Conservation (phyloP, 2,797 vertebrate genomes). For the Lagorchestes hirsutus region DNA sequence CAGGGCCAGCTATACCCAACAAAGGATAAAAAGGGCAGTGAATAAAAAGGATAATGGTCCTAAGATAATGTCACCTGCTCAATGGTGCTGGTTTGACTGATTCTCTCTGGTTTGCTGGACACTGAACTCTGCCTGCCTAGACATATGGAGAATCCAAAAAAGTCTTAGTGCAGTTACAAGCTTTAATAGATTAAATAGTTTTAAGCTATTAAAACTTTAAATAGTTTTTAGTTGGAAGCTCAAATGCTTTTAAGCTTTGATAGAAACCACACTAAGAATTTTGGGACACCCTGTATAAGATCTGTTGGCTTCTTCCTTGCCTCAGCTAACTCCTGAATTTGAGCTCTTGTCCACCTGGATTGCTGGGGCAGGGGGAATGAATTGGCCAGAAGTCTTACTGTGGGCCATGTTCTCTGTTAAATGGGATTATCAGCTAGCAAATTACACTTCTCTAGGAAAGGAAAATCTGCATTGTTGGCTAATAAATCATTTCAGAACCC, state of each 20-base stretch:
- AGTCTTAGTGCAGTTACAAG: neutral
- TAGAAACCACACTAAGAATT: neutral
- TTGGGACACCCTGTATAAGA: neutral
- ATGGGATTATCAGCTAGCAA: neutral
- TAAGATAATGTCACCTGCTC: neutral
- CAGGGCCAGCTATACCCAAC: neutral
- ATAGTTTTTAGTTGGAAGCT: neutral
- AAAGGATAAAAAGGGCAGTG: neutral
- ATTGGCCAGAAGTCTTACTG: neutral
- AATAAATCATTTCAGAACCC: neutral
- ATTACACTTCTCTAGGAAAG: neutral
- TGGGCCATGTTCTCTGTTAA: neutral
- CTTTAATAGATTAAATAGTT: neutral
- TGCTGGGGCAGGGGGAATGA: neutral
- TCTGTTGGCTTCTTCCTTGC: neutral
- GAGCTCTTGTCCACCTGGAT: neutral
- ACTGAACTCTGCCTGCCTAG: neutral
- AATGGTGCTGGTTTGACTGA: neutral
- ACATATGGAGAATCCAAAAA: neutral
- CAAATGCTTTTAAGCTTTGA: neutral
- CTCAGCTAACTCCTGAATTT: neutral
- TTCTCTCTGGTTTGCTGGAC: neutral
- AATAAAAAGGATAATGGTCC: neutral
- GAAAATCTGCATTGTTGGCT: neutral
- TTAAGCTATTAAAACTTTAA: neutral